Base-by-base conservation (phyloP, 2,888 invertebrate species). In the Alentia gelatinosa region DNA sequence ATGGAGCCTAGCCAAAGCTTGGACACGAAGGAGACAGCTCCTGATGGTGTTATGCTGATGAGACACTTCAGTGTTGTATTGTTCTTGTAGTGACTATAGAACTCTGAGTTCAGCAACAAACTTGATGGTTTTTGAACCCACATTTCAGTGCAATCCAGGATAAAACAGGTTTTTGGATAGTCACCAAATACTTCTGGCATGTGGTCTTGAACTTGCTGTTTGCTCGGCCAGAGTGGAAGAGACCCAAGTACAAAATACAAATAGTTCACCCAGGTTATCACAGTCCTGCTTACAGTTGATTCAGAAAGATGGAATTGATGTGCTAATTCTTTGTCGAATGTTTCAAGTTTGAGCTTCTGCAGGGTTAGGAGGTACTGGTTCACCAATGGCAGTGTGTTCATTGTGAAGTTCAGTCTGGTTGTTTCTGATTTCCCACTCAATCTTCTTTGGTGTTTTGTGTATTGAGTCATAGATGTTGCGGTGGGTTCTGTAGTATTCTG, bases 121-220 rank as follows among this genome's bases (percentile, higher is more conserved):
- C 92, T 92, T 1, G 90, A 74, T 30, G 92, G 92, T 37, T 88
- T 91, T 56, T 93, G 90, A 47, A 92, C 92, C 39, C 39, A 91
- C 19, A 93, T 30, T 84, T 93, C 93, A 42, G 93, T 93, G 63
- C 93, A 93, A 91, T 93, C 93, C 35, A 93, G 88, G n/a, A 93
- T 92, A 0, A 93, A 91, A 37, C 92, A 42, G n/a, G 91, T 91
- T 12, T 89, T 90, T 1, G 92, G 92, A 83, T 91, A 93, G 68
- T 68, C 42, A 23, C 56, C 90, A 47, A 93, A 93, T 5, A 40
- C 89, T 19, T 33, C 37, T 68, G 93, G 92, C 92, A 93, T 92
- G 23, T 63, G 88, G 15, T 86, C 4, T 0, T 75, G 12, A 19
- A 91, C 91, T 3, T 26, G 75, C 5, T 68, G 79, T 68, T 40